Evolutionary conservation across 2,797 vertebrate species (phyloP).

Genomic region (Neostethus bicornis): DNA sequence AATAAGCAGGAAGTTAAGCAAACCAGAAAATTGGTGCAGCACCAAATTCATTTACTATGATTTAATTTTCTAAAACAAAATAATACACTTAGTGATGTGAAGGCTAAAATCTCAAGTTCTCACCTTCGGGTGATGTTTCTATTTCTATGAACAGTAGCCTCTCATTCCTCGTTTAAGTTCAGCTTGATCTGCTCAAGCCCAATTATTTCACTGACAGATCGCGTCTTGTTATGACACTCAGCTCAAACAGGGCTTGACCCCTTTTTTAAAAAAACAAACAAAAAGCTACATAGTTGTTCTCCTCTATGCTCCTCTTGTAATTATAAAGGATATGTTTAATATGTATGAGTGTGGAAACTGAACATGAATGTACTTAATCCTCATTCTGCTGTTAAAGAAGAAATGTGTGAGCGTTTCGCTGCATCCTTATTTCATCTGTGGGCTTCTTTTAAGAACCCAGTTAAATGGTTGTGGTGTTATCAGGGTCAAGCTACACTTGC

Average conservation of each 20-base stretch:
- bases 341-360: constrained; percentile 37
- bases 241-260: constrained; percentile 65
- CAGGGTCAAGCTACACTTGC: constrained; percentile 46
- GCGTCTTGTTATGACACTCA: constrained; percentile 52
- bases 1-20: constrained; percentile 60
- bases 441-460: constrained; percentile 39
- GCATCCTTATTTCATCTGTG: constrained; percentile 39
- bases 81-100: constrained; percentile 45
- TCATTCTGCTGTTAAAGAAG: constrained; percentile 18
- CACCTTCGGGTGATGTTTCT: constrained; percentile 65
- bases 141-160: constrained; percentile 55
- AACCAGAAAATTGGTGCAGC: constrained; percentile 34
- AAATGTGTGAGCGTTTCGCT: constrained; percentile 37
- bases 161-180: constrained; percentile 57
- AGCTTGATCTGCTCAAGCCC: constrained; percentile 62
- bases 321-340: constrained; percentile 54
- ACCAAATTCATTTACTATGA: constrained; percentile 62
- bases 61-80: constrained; percentile 62
- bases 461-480: constrained; percentile 48
- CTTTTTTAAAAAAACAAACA: constrained; percentile 68
- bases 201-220: constrained; percentile 71
- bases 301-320: constrained; percentile 53
- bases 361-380: constrained; percentile 48
- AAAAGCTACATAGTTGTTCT: constrained; percentile 60
- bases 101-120: constrained; percentile 52